A percentile compares a stretch with the other conserved stretches of the same genome.
These are phyloP conservation scores for Brachionus asplanchnoidis DNA, from an alignment of 1,140 invertebrate genomes.

Conservation along the genomic window DNA sequence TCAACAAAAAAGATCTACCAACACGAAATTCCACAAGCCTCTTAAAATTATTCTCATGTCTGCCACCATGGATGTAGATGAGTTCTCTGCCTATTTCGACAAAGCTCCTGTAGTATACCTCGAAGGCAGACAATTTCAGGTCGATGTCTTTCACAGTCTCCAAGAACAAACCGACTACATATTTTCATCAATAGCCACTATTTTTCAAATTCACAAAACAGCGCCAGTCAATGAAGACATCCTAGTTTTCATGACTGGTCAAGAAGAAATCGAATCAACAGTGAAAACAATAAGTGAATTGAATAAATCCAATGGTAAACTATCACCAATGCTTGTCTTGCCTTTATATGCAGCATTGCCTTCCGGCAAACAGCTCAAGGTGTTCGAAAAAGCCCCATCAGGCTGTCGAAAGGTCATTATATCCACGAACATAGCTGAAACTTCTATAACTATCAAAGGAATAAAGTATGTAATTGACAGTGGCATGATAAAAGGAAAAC, in stretches of 20 bases:
- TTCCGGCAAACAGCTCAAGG: slow-evolving; percentile 25
- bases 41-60: slow-evolving; percentile 55
- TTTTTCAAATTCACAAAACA: slow-evolving; percentile 81
- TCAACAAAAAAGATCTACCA: slow-evolving; percentile 66
- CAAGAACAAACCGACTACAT: slow-evolving; percentile 72
- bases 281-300: slow-evolving; percentile 64
- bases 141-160: slow-evolving; percentile 59
- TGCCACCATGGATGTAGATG: slow-evolving; percentile 66
- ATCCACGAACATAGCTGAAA: slow-evolving; percentile 46
- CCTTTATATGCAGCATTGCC: slow-evolving; percentile 39
- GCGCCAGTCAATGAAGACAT: slow-evolving; percentile 65
- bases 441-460: slow-evolving; percentile 77
- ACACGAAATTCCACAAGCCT: slow-evolving; percentile 46
- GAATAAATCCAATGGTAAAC: background rate
- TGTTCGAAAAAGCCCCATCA: background rate
- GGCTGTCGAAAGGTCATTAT: slow-evolving; percentile 37
- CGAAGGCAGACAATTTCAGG: slow-evolving; percentile 78
- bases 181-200: slow-evolving; percentile 89
- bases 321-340: background rate
- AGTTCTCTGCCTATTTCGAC: slow-evolving; percentile 84
- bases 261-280: slow-evolving; percentile 93
- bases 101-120: slow-evolving; percentile 78
- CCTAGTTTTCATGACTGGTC: slow-evolving; percentile 93
- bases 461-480: slow-evolving; percentile 90
- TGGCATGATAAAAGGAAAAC: slow-evolving; percentile 80